phyloP scores from a whole-genome alignment of 2,113 vertebrate species.

The Poeciliopsis retropinna region DNA sequence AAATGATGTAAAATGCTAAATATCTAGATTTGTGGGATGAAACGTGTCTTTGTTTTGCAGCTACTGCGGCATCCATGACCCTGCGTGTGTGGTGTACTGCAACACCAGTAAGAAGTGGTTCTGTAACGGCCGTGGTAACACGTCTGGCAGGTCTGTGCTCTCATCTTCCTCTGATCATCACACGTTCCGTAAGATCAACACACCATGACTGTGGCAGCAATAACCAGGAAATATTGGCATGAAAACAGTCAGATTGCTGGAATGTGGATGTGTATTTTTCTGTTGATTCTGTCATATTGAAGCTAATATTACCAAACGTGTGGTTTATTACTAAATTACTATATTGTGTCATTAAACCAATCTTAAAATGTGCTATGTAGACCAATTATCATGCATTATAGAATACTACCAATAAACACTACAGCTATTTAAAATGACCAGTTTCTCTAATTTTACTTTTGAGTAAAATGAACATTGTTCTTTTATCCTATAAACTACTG shows the following conservation, averaged over 20 bases:
- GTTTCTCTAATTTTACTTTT: no score
- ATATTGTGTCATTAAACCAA: neutral
- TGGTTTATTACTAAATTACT: neutral
- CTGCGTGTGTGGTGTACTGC: conserved; percentile 97
- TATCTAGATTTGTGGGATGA: neutral
- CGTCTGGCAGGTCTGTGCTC: conserved; percentile 90
- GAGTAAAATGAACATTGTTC: no score
- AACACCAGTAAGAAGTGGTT: conserved; percentile 99
- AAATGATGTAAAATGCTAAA: neutral
- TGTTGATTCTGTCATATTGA: neutral
- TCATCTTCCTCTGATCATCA: neutral
- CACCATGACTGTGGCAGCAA: neutral
- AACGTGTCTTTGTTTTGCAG: conserved; percentile 65
- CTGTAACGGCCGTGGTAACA: conserved; percentile 98
- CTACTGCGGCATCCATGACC: conserved; percentile 98
- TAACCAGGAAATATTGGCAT: neutral
- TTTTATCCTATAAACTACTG: no score
- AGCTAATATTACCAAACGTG: neutral
- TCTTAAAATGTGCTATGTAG: neutral
- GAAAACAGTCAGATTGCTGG: neutral
- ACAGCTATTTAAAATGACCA: no score
- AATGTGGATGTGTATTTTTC: neutral
- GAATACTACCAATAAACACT: neutral
- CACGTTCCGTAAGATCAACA: neutral
- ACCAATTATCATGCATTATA: neutral